Percentiles rank a stretch among this genome's conserved stretches.
These are phyloP conservation scores for Drosophila atroscutellata DNA, from an alignment of 2,888 invertebrate genomes.

Conservation along the genomic window DNA sequence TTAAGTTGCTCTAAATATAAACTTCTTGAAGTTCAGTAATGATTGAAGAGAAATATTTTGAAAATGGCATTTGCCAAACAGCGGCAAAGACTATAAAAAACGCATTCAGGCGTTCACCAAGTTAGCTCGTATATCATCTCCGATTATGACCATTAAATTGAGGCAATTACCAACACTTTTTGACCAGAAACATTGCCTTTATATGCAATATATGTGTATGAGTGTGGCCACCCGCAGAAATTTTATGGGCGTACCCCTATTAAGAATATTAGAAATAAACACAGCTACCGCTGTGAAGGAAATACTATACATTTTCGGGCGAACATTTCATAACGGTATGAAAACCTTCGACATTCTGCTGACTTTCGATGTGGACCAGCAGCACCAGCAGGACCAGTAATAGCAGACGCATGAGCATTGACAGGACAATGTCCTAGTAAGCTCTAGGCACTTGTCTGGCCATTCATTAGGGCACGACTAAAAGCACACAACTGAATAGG, in stretches of 20 bases:
- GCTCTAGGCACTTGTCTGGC: slow-evolving; percentile 48
- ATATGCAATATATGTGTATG: slow-evolving; percentile 42
- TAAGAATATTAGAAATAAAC: slow-evolving; percentile 1
- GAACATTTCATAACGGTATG: slow-evolving; percentile 10
- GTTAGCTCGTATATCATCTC: slow-evolving; percentile 29
- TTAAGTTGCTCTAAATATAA: not conserved
- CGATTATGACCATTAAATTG: slow-evolving; percentile 39
- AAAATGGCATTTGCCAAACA: slow-evolving; percentile 6
- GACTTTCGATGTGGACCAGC: slow-evolving; percentile 42
- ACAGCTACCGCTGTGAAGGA: not conserved
- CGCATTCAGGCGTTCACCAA: not conserved
- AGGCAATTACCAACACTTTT: slow-evolving; percentile 56
- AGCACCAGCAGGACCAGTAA: not conserved
- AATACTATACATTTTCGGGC: slow-evolving; percentile 4
- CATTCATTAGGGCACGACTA: slow-evolving; percentile 53
- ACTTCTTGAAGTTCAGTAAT: not conserved
- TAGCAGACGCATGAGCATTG: not conserved
- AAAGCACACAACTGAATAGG: slow-evolving; percentile 40
- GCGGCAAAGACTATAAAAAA: slow-evolving; percentile 10
- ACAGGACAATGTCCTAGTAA: slow-evolving; percentile 24
- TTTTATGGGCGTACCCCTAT: slow-evolving; percentile 1
- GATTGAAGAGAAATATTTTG: not conserved
- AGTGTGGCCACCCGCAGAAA: slow-evolving; percentile 40
- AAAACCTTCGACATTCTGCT: slow-evolving; percentile 37
- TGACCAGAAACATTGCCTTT: slow-evolving; percentile 6